Conservation (phyloP, 2,113 vertebrate species). For the Psophia crepitans region DNA sequence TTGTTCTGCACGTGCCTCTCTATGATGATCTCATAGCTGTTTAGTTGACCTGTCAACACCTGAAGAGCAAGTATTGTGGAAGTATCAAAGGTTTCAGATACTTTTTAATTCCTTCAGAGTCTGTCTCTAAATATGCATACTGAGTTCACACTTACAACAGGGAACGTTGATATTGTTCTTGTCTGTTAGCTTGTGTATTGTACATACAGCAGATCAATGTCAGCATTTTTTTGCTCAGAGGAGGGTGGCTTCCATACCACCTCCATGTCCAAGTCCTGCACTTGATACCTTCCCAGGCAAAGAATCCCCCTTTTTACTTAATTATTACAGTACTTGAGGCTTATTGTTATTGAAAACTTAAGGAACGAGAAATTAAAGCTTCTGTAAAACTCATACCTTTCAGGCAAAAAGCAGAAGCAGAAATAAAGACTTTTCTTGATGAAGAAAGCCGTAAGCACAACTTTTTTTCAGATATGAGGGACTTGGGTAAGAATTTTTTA, state of each 20-base stretch:
- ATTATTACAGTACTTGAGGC: neutral
- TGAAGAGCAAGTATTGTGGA: neutral
- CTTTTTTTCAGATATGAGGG: slow-evolving; percentile 61
- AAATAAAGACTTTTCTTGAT: slow-evolving; percentile 78
- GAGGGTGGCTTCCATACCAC: neutral
- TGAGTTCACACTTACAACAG: neutral
- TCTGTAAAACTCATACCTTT: slow-evolving; percentile 37
- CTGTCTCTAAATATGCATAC: fast-evolving
- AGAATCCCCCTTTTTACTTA: neutral
- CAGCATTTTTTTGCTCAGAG: neutral
- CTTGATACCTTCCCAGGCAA: neutral
- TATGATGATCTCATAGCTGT: fast-evolving
- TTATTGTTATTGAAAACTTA: neutral
- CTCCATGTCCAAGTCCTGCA: neutral
- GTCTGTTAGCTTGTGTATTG: neutral
- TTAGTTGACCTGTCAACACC: neutral
- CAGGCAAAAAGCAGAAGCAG: slow-evolving; percentile 82
- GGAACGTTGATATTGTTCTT: fast-evolving
- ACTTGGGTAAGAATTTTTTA: slow-evolving; percentile 69
- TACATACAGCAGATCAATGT: neutral
- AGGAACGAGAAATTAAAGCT: neutral
- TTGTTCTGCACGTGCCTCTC: neutral
- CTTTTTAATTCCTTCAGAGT: neutral
- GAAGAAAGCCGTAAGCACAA: slow-evolving; percentile 58
- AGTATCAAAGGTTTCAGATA: neutral